Evolutionary conservation across 2,888 invertebrate genomes (phyloP), one percentile per base, ranked within the genome.

Genomic region (Campoplex nolae): DNA sequence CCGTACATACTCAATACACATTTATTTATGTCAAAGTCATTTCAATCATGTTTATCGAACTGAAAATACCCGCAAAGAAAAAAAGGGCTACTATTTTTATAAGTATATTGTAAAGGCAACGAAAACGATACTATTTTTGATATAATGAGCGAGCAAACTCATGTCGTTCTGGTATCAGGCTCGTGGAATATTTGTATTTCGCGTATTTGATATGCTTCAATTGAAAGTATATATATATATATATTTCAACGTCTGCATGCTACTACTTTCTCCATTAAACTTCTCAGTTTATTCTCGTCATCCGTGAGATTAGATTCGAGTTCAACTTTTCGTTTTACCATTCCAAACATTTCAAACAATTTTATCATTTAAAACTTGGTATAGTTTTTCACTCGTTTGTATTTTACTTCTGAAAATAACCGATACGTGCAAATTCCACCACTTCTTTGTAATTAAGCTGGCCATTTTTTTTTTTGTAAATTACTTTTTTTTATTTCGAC

Each of bases 21-120:
- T 62, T 32, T 62, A 62, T 62, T 62, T 62, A 62, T 62, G 32
- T 62, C 32, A 62, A 58, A 58, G 62, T 62, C 62, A 62, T 62
- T 2, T 16, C 32, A 32, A 62, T 16, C 62, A 62, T 62, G 32
- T 62, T 62, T 32, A 62, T 62, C 32, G 16, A 13, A 62, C 62
- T 32, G 32, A 32, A 32, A 62, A 62, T 62, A 62, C 28, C 1
- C 6, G 28, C 32, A 32, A 62, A 32, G 62, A 62, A 13, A 62
- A 58, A 62, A 28, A 16, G 32, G 62, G 62, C 62, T 32, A 32
- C 62, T 62, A 28, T 62, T 32, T 32, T 38, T 62, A 62, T 32
- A 13, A 28, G 58, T 58, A 58, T 58, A 58, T 58, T 58, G 13
- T 58, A 28, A 32, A 58, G 13, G 58, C 58, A 58, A 32, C 28